These are phyloP conservation scores for Catonia carolina DNA, from an alignment of 2,888 invertebrate genomes.

Conservation along the genomic window DNA sequence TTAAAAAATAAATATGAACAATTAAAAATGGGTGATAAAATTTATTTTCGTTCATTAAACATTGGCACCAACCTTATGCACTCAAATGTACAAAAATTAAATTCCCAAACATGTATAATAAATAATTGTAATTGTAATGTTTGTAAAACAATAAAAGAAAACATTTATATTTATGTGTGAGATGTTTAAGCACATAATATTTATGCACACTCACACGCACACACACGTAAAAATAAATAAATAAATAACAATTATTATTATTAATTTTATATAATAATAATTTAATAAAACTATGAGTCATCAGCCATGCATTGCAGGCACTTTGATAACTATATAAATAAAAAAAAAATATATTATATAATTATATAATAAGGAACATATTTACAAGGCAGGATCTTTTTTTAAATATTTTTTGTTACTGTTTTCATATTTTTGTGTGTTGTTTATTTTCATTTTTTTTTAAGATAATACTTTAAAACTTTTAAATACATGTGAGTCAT, in stretches of 20 bases:
- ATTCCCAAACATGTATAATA: neutral
- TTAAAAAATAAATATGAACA: too few relatives aligned
- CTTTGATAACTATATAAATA: slow-evolving; percentile 3
- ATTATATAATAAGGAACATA: slow-evolving; percentile 6
- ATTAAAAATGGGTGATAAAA: too few relatives aligned
- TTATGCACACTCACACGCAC: slow-evolving; percentile 10
- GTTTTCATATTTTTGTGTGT: slow-evolving; percentile 8
- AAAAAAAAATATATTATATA: too few relatives aligned
- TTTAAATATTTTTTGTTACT: too few relatives aligned
- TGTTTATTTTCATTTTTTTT: neutral
- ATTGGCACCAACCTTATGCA: slow-evolving; percentile 27
- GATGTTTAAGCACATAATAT: slow-evolving; percentile 3
- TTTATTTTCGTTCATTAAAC: too few relatives aligned
- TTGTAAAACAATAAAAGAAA: slow-evolving; percentile 1
- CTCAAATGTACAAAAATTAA: slow-evolving; percentile 27
- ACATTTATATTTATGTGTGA: slow-evolving; percentile 13
- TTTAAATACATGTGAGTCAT: slow-evolving; percentile 23
- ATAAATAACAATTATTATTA: too few relatives aligned
- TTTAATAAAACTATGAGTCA: neutral
- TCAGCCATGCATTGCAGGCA: slow-evolving; percentile 15
- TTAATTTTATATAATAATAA: too few relatives aligned
- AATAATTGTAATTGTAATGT: neutral
- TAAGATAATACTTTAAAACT: too few relatives aligned
- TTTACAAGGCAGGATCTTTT: slow-evolving; percentile 11
- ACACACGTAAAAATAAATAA: neutral